phyloP scores from a whole-genome alignment of 2,113 vertebrate genomes.

The Epinephelus cyanopodus region DNA sequence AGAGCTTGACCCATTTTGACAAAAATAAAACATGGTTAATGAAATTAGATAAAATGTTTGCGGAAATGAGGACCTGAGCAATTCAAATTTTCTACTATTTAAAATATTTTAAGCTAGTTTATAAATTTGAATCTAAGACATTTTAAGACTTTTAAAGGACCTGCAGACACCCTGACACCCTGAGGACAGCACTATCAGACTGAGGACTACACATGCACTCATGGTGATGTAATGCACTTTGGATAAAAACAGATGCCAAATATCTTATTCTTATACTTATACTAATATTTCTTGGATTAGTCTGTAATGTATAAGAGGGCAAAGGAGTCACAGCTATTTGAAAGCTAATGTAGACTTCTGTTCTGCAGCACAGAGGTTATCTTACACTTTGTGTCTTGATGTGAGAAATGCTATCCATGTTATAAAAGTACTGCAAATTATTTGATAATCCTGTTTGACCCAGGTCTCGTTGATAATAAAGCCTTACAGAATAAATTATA shows the following conservation, averaged over 20 bases:
- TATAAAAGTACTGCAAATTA: neutral
- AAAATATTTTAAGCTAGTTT: too few species aligned
- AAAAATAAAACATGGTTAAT: too few species aligned
- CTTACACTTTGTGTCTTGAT: neutral
- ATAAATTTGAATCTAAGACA: too few species aligned
- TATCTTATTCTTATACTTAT: neutral
- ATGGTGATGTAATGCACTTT: neutral
- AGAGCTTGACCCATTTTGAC: too few species aligned
- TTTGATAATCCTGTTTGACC: neutral
- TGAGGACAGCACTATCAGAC: neutral
- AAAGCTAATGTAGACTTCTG: neutral
- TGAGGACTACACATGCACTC: neutral
- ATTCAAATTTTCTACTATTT: too few species aligned
- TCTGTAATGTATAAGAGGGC: neutral
- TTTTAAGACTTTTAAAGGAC: too few species aligned
- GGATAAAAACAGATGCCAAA: neutral
- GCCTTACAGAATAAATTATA: neutral
- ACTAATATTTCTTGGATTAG: neutral
- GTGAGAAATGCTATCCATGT: neutral
- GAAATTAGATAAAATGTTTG: too few species aligned
- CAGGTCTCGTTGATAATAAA: neutral
- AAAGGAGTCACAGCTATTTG: neutral
- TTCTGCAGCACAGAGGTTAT: slow-evolving; percentile 14
- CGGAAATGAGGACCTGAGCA: too few species aligned
- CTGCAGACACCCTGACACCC: too few species aligned